phyloP scores from a whole-genome alignment of 92 coral and sea anemone genomes.

The Ricordea florida region DNA sequence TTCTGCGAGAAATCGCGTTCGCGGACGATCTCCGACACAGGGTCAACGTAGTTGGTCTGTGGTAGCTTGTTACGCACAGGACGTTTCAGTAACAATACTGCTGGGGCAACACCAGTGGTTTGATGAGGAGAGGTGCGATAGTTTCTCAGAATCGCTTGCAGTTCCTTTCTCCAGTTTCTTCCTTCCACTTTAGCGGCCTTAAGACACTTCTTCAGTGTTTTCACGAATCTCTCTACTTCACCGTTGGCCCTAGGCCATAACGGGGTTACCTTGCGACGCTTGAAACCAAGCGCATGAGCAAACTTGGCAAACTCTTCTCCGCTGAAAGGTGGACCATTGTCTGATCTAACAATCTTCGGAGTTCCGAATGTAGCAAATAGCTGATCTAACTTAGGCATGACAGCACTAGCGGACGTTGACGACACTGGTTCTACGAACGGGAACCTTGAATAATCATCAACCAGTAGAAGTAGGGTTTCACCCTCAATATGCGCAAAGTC shows the following conservation, averaged over 20 bases:
- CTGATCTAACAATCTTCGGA: constrained; percentile 40
- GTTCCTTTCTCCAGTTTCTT: constrained; percentile 48
- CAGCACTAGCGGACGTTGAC: constrained; percentile 42
- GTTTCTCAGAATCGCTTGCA: constrained; percentile 30
- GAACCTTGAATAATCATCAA: constrained; percentile 52
- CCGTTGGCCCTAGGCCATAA: constrained; percentile 70
- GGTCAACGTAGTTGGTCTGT: neutral
- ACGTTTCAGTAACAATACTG: constrained; percentile 49
- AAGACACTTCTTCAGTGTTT: constrained; percentile 50
- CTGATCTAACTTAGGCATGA: constrained; percentile 40
- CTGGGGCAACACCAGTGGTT: constrained; percentile 55
- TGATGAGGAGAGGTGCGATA: constrained; percentile 66
- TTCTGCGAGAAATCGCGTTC: too few species aligned
- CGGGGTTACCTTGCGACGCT: constrained; percentile 67
- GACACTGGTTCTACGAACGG: constrained; percentile 61
- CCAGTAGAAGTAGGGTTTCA: constrained; percentile 29
- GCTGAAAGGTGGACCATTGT: constrained; percentile 73
- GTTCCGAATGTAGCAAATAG: constrained; percentile 51
- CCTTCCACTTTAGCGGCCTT: constrained; percentile 42
- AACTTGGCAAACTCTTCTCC: constrained; percentile 40
- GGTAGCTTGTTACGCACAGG: constrained; percentile 72
- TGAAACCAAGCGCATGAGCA: constrained; percentile 49
- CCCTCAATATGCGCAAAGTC: constrained; percentile 47
- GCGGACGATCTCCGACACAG: too few species aligned
- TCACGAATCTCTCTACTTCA: constrained; percentile 55